Base-by-base conservation (phyloP, 2,888 invertebrate genomes). In the Parnassius glacialis region DNA sequence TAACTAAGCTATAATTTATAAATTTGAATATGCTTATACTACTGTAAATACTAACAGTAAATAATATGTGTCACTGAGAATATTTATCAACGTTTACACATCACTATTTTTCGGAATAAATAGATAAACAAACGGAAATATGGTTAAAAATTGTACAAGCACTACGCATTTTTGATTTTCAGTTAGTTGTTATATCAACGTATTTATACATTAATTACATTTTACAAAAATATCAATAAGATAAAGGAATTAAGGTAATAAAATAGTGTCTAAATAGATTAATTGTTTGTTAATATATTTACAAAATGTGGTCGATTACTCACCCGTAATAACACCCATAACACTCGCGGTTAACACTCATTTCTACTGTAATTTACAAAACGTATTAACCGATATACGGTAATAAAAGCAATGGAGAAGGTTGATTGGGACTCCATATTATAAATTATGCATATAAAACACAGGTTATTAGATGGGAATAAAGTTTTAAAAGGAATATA, bases 271-370 rank as follows among this genome's bases (percentile, higher is more conserved):
- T 59, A n/a, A 16, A 48, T 54, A 54, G 20, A 43, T 34, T 7
- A 5, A 34, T 34, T 34, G 3, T 20, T 2, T 34, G 13, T 12
- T 43, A 42, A 43, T 10, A 58, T 58, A 58, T 57, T 53, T 51
- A 62, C 57, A 57, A 2, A 57, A 41, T 48, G 9, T 48, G 25
- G 11, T 45, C 51, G 41, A 34, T 54, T 62, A 62, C 62, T 62
- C 54, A 62, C 62, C 62, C 53, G 54, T 54, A n/a, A 51, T 51
- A 45, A 43, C 57, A 54, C 57, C 43, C 16, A 16, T 53, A 57
- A 10, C 43, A 53, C 53, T 48, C 50, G 50, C 57, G 50, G 34
- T 58, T 41, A 45, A 57, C 61, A 62, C 57, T 62, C 42, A 16
- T 9, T 42, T 20, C 51, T 61, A 61, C 13, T 53, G n/a, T 54